Base-by-base conservation (phyloP, 1,140 invertebrate species). In the Drosophila serrata region DNA sequence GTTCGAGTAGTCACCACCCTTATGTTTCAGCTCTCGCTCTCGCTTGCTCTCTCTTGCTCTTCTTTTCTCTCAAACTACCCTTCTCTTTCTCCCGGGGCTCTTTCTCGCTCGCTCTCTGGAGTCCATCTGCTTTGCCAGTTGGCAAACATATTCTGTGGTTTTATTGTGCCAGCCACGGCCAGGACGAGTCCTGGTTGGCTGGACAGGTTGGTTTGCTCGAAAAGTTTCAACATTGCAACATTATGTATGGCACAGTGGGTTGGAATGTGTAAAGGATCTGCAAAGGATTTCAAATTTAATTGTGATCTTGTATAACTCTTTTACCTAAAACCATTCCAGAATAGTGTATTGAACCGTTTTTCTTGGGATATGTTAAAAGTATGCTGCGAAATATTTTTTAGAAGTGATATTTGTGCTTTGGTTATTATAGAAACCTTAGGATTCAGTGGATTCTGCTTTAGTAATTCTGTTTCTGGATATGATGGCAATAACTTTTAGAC, bases 121-220 rank as follows among this genome's bases (percentile, higher is more conserved):
- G 33, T 43, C 86, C 91, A 92, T 92, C 91, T 92, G 91, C 82
- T 92, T 90, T 91, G 75, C 62, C 80, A 82, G 90, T 91, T 87
- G 74, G 75, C 75, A 79, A 77, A 92, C 91, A 92, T 92, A 92
- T 92, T 92, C 84, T 92, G 87, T 88, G 82, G 81, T 92, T 91
- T 92, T 91, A 91, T 87, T 87, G 84, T 80, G 70, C 70, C 49
- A 46, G 49, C 49, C 63, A 45, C 31, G 69, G 35, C 22, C 60
- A 74, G 43, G 55, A 40, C 76, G 84, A 69, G 67, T 80, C 81
- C 81, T 92, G 90, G 90, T 92, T 92, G 91, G 90, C 67, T 92
- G 76, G 49, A n/a, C 64, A 70, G 64, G 68, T 69, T 69, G 68
- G 35, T 27, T 42, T 31, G n/a, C 27, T 63, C 76, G 75, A 78